Evolutionary conservation across 2,888 invertebrate species (phyloP), one percentile per base, ranked within the genome.

Genomic region (Agrotis ipsilon): DNA sequence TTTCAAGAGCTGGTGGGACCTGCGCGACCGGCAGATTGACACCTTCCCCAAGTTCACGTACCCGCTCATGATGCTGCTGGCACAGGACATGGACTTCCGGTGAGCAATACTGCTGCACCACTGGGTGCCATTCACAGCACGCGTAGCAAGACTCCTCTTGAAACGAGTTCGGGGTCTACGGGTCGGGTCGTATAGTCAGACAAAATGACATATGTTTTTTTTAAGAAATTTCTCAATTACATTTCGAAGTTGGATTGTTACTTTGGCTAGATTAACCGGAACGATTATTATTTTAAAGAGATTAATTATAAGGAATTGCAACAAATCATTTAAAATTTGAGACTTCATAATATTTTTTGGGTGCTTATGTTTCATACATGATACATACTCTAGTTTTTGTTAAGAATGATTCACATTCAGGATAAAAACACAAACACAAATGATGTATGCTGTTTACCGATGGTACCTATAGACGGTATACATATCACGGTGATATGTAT

Each of bases 41-140:
- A 93, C 94, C 0, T 93, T 88, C 75, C 94, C 94, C 2, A 95
- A 95, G 81, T 78, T 94, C 48, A 92, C 93, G 7, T 92, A 93
- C 80, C 94, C 94, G n/a, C 80, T 95, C 43, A 87, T 95, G 81
- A 90, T 91, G 91, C 85, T 92, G 51, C 87, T 89, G 21, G 92
- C 92, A 0, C 88, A 94, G 52, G 95, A 95, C 74, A 78, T 94
- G 43, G 82, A 93, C 72, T 92, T 93, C 72, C 86, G 92, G 94
- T 93, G 49, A 6, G 74, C 80, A 11, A 9, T 11, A 39, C 39
- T 39, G 9, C 39, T 39, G 9, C 9, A 39, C 1, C 11, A 1
- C 39, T 39, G 39, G 39, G 1, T 39, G 1, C 6, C 39, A 39
- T 39, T 39, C 39, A 9, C 39, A 39, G 39, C 9, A 39, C 2